Evolutionary conservation across 2,888 invertebrate species (phyloP), one percentile per base, ranked within the genome.

Genomic region (Falcaria lacertinaria): DNA sequence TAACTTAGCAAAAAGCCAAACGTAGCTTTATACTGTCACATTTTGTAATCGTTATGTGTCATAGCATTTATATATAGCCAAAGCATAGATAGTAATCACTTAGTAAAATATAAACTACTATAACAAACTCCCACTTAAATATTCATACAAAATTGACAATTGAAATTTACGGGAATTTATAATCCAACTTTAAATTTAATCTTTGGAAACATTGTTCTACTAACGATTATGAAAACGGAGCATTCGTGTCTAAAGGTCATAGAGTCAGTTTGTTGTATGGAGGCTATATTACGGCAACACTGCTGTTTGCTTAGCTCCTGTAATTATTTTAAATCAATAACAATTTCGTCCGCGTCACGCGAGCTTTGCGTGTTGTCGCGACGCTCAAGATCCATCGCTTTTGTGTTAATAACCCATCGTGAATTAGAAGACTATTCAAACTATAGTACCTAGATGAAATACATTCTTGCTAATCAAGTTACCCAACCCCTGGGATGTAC

Each of bases 311-410:
- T 28, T 28, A 28, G 28, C 28, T 28, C 3, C 28, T 57, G 63
- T 75, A 73, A 78, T 79, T 77, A 78, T 76, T 74, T 69, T 63
- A 67, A 77, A 79, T 78, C 78, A 74, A 78, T 78, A 79, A 72
- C 65, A 68, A 76, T 79, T 76, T 73, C 36, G 64, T 59, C 48
- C 45, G 49, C 43, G 55, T 54, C 78, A 78, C 77, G 78, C 78
- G 53, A 78, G 2, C 43, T 5, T 69, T 58, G 74, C 78, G 77
- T 74, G 74, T 44, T 39, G 45, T 45, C 42, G 44, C 49, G 25
- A 28, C 2, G 40, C 32, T 33, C 33, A 19, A 25, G 35, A 38
- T 33, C 25, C 34, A 34, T 36, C 57, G 46, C 43, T 19, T 36
- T 15, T 17, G 15, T 37, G 37, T 15, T 13, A 15, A 7, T 14